Evolutionary conservation across 2,888 invertebrate genomes (phyloP), one percentile per base, ranked within the genome.

Genomic region (Neocrepidodera transversa): DNA sequence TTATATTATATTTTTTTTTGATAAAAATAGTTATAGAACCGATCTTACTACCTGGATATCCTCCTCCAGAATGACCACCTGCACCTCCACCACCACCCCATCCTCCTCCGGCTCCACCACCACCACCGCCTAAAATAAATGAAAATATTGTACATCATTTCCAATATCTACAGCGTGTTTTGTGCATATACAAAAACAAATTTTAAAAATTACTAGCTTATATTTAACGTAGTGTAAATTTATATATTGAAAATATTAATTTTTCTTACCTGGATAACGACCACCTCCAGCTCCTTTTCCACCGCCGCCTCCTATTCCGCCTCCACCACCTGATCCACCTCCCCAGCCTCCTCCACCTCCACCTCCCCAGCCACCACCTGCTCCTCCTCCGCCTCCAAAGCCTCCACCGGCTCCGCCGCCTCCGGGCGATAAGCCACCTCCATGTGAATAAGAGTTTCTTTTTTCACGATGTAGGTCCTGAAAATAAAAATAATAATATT

Each of bases 341-440:
- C 56, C 55, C 11, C 17, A 13, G n/a, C 36, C 42, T 3, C 42
- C 38, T 18, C 58, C 52, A 1, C 20, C 40, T 14, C 53, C 53
- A 0, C 51, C 51, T 1, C 55, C 48, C n/a, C 11, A 13, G 11
- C 52, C 52, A 2, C 38, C 42, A 2, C 52, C 42, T 11, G n/a
- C 40, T 1, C 51, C 54, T 13, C 47, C 48, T 11, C 55, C 55
- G 11, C 45, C 45, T 26, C 54, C 54, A 7, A 17, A 14, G n/a
- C 54, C 54, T 14, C 54, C 47, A 14, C 49, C 49, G 11, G 5
- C 18, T 5, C 48, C 49, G 1, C 49, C 49, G 7, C 54, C 54
- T n/a, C n/a, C n/a, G n/a, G 28, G 17, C 10, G 47, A 36, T 1
- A 36, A 40, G 4, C 54, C 54, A 18, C 54, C 36, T 11, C 53